A percentile compares a stretch with the other conserved stretches of the same genome.
Conservation (phyloP, 2,113 vertebrate species). For the Pampusana beccarii region DNA sequence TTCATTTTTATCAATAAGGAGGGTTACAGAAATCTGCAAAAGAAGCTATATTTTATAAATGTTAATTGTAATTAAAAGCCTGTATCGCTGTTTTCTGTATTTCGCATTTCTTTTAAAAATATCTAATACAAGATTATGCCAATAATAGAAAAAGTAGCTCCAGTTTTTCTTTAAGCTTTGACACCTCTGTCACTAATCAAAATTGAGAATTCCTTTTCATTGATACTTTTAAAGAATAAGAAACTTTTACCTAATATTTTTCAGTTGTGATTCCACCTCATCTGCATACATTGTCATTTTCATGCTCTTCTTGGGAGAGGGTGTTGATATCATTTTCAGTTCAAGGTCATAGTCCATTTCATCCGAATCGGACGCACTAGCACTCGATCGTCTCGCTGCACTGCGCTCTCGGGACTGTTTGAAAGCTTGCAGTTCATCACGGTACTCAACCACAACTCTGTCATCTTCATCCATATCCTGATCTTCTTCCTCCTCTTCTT, state of each 20-base stretch:
- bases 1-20: neutral
- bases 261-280: slow-evolving; percentile 91
- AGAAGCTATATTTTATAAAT: neutral
- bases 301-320: slow-evolving; percentile 97
- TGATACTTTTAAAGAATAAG: neutral
- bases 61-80: neutral
- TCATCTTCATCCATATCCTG: slow-evolving; percentile 96
- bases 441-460: slow-evolving; percentile 91
- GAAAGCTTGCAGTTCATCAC: slow-evolving; percentile 78
- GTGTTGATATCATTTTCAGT: slow-evolving; percentile 98
- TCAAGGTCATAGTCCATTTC: slow-evolving; percentile 99
- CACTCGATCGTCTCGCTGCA: slow-evolving; percentile 51
- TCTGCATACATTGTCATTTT: slow-evolving; percentile 99
- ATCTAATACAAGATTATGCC: neutral
- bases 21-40: neutral
- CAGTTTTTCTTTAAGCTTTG: neutral
- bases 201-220: neutral
- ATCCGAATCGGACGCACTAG: slow-evolving; percentile 89
- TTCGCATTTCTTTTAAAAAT: neutral
- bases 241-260: slow-evolving; percentile 85
- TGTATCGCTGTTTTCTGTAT: neutral
- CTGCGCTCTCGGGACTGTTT: slow-evolving; percentile 72
- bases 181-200: neutral
- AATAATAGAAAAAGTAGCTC: neutral
- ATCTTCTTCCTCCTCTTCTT: slow-evolving; percentile 87